Conservation (phyloP, 2,888 invertebrate species). For the Drosophila kanekoi region DNA sequence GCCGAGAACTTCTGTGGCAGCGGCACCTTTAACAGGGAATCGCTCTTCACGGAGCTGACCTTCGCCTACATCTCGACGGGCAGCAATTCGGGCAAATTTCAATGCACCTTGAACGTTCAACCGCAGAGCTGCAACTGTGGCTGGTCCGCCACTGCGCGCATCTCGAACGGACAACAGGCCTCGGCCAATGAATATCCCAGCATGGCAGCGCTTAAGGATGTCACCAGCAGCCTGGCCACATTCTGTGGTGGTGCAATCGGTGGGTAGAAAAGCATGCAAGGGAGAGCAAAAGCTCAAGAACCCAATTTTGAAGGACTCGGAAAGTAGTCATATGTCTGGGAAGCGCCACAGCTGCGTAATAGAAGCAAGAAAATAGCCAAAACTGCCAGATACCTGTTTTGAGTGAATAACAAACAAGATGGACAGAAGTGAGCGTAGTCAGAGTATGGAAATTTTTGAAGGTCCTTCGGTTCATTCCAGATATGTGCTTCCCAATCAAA, state of each 20-base stretch:
- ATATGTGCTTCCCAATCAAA: no score
- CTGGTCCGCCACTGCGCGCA: slow-evolving; percentile 84
- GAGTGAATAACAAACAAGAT: no score
- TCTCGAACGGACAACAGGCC: slow-evolving; percentile 87
- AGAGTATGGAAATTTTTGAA: no score
- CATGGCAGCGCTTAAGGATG: slow-evolving; percentile 86
- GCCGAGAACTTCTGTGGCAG: slow-evolving; percentile 81
- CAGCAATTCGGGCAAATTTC: slow-evolving; percentile 64
- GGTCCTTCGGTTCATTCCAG: no score
- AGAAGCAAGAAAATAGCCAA: no score
- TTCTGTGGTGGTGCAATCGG: slow-evolving; percentile 86
- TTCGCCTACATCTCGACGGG: slow-evolving; percentile 79
- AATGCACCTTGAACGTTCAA: slow-evolving; percentile 59
- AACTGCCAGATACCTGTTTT: no score
- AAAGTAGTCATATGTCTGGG: background rate
- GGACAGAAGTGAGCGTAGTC: no score
- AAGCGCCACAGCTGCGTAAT: no score
- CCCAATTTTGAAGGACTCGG: no score
- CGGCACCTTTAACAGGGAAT: slow-evolving; percentile 65
- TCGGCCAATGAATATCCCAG: slow-evolving; percentile 87
- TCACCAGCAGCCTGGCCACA: slow-evolving; percentile 37
- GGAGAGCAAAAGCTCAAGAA: no score
- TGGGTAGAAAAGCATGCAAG: slow-evolving; percentile 40
- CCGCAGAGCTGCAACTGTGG: slow-evolving; percentile 82
- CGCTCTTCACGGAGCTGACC: slow-evolving; percentile 68